These are phyloP conservation scores for Rhyacichthys aspro DNA, from an alignment of 2,797 vertebrate species.

Conservation along the genomic window DNA sequence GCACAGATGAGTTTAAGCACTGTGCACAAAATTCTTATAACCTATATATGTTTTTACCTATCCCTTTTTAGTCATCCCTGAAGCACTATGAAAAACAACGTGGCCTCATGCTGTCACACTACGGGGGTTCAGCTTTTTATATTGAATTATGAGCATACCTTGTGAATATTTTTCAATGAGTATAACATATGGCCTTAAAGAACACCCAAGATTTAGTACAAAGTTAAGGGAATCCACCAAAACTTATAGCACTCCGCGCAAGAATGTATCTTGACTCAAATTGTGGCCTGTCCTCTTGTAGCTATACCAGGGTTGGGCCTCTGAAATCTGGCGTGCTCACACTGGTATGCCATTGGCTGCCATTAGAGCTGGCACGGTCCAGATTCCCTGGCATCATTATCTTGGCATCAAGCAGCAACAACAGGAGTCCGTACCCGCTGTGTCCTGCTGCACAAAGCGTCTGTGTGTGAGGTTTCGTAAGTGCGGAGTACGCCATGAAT, in stretches of 20 bases:
- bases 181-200: not conserved
- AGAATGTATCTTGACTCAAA: not conserved
- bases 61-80: too few species aligned
- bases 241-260: not conserved
- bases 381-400: slow-evolving; percentile 63
- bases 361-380: slow-evolving; percentile 62
- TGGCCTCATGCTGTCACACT: too few species aligned
- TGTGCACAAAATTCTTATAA: too few species aligned
- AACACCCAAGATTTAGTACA: not conserved
- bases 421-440: slow-evolving; percentile 67
- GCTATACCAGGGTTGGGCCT: slow-evolving; percentile 15
- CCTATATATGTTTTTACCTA: too few species aligned
- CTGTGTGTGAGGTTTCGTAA: slow-evolving; percentile 24
- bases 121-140: too few species aligned
- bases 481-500: slow-evolving; percentile 18
- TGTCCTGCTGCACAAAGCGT: slow-evolving; percentile 65
- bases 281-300: not conserved
- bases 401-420: slow-evolving; percentile 63
- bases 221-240: not conserved
- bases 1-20: too few species aligned
- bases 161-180: not conserved
- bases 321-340: slow-evolving; percentile 32
- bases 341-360: slow-evolving; percentile 57
- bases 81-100: too few species aligned
- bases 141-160: too few species aligned